phyloP scores from a whole-genome alignment of 1,140 invertebrate genomes.

The Leucophenga varia region DNA sequence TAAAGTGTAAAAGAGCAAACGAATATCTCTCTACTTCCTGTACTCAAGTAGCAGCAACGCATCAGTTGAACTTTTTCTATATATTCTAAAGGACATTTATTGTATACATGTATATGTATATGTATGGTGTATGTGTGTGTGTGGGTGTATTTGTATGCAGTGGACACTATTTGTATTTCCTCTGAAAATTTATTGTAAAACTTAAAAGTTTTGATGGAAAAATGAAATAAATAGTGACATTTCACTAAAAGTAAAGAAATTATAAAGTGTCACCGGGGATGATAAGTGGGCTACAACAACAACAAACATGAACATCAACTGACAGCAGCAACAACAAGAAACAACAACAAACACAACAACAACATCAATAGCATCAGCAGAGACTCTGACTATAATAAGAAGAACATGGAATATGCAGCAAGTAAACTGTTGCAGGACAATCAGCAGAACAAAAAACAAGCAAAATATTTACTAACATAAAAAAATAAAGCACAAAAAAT shows the following conservation, averaged over 20 bases:
- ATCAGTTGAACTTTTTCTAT: too few species aligned
- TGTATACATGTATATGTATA: too few species aligned
- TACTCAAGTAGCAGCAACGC: too few species aligned
- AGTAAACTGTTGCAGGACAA: conserved; percentile 20
- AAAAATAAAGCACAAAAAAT: too few species aligned
- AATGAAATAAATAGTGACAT: conserved; percentile 57
- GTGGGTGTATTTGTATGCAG: conserved; percentile 14
- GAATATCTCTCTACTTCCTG: too few species aligned
- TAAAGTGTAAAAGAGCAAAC: too few species aligned
- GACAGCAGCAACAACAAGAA: conserved; percentile 29
- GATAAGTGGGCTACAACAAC: conserved; percentile 52
- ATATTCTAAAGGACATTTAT: too few species aligned
- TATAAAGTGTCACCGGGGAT: conserved; percentile 56
- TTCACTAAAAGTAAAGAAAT: conserved; percentile 57
- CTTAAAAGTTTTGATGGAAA: conserved; percentile 56
- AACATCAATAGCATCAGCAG: conserved; percentile 4
- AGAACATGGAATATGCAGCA: conserved; percentile 35
- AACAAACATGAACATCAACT: conserved; percentile 17
- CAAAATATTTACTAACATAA: neutral
- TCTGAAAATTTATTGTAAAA: conserved; percentile 56
- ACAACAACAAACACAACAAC: conserved; percentile 6
- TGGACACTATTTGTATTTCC: conserved; percentile 52
- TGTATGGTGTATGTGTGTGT: conserved; percentile 19
- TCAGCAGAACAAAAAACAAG: conserved; percentile 5
- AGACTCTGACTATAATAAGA: conserved; percentile 36